Percentiles rank a stretch among this genome's conserved stretches.
Conservation (phyloP, 2,113 vertebrate genomes). For the Nyctereutes procyonoides region DNA sequence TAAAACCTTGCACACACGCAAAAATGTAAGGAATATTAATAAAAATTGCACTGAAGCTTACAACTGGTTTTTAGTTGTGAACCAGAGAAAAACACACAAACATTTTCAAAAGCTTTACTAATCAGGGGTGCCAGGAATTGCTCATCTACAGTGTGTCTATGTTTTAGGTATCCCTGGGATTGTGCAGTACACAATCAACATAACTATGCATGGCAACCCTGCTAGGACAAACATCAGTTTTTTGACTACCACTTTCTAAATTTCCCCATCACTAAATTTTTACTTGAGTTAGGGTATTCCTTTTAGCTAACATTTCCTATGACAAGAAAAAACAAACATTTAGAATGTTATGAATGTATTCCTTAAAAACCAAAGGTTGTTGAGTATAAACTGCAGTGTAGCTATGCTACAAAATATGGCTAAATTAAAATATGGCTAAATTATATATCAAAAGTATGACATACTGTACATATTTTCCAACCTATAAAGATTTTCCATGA, state of each 20-base stretch:
- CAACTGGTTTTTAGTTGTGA: neutral
- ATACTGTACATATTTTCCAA: constrained; percentile 74
- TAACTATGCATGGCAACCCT: neutral
- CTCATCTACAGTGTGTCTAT: neutral
- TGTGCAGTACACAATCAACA: neutral
- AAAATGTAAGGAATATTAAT: neutral
- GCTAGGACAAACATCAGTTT: neutral
- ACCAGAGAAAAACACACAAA: neutral
- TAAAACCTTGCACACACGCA: neutral
- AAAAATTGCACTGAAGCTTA: neutral
- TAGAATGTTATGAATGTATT: constrained; percentile 49
- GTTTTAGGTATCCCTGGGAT: neutral
- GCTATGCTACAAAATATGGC: constrained; percentile 56
- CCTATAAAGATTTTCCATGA: constrained; percentile 76
- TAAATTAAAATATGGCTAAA: constrained; percentile 54
- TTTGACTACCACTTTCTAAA: constrained; percentile 44
- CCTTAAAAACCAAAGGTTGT: constrained; percentile 47
- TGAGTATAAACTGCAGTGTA: constrained; percentile 28
- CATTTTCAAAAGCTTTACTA: constrained; percentile 50
- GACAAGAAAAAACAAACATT: constrained; percentile 48
- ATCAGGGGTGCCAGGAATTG: neutral
- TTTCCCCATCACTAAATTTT: constrained; percentile 49
- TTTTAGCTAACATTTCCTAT: constrained; percentile 62
- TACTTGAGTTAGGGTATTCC: constrained; percentile 42
- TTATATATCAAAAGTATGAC: constrained; percentile 61